These are phyloP conservation scores for Callosobruchus maculatus DNA, from an alignment of 2,888 invertebrate genomes.

Conservation along the genomic window DNA sequence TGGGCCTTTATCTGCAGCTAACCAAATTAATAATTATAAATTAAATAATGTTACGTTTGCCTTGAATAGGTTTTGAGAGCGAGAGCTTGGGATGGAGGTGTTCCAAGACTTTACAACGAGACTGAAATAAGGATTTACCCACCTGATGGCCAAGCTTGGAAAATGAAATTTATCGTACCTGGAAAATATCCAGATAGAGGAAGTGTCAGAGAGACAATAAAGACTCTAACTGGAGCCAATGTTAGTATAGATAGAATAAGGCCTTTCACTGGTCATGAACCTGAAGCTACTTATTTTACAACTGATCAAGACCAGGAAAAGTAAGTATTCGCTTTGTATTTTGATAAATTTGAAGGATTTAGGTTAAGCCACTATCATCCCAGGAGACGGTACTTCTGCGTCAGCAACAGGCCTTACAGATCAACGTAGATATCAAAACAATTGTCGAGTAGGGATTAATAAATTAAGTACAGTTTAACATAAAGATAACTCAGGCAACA, in stretches of 20 bases:
- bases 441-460: too few species aligned
- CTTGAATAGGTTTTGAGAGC: constrained; percentile 54
- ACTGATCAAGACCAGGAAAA: constrained; percentile 56
- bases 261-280: constrained; percentile 59
- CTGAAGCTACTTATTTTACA: constrained; percentile 54
- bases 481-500: too few species aligned
- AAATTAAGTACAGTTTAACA: too few species aligned
- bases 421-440: too few species aligned
- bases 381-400: too few species aligned
- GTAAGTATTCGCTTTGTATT: constrained; percentile 40
- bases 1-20: too few species aligned
- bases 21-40: too few species aligned
- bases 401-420: too few species aligned
- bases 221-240: constrained; percentile 74
- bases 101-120: constrained; percentile 71
- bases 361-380: too few species aligned
- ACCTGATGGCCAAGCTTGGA: constrained; percentile 70
- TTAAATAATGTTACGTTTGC: too few species aligned
- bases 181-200: constrained; percentile 70
- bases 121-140: constrained; percentile 75
- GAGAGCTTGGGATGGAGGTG: constrained; percentile 80
- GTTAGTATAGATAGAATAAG: constrained; percentile 73
- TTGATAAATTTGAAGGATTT: too few species aligned
- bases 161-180: constrained; percentile 79
- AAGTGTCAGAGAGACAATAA: constrained; percentile 71